A percentile compares a stretch with the other conserved stretches of the same genome.
Evolutionary conservation across 2,797 vertebrate genomes (phyloP).

Genomic region (Margarornis squamiger): DNA sequence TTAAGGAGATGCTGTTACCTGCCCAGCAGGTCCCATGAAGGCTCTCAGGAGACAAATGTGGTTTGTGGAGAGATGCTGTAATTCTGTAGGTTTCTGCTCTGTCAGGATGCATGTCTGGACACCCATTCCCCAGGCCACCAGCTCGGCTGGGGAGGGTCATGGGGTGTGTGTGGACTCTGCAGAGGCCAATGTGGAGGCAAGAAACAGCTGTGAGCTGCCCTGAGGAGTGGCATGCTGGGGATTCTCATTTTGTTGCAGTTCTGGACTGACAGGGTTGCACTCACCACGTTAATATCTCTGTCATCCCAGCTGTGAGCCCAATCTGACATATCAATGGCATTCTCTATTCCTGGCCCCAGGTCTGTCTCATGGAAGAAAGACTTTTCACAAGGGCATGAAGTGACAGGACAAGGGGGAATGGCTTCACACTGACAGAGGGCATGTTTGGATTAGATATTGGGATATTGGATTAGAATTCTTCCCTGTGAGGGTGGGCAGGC

Average conservation of each 20-base stretch:
- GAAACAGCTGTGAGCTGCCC: neutral
- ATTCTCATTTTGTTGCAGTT: neutral
- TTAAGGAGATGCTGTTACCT: neutral
- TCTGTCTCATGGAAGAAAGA: neutral
- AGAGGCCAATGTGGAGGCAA: neutral
- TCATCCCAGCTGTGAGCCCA: neutral
- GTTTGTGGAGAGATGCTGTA: neutral
- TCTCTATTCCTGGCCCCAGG: neutral
- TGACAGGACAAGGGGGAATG: neutral
- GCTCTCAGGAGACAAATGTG: neutral
- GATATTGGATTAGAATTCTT: neutral
- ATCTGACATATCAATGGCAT: neutral
- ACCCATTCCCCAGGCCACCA: neutral
- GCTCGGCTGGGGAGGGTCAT: neutral
- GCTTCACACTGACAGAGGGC: neutral
- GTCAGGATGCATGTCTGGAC: neutral
- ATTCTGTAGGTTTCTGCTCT: neutral
- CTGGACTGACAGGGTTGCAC: neutral
- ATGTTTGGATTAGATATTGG: neutral
- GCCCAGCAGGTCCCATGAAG: rapidly evolving
- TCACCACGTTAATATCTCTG: neutral
- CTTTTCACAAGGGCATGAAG: neutral
- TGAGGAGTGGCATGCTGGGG: rapidly evolving
- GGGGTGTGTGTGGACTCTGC: neutral
- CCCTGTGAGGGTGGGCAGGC: rapidly evolving